A percentile compares a stretch with the other conserved stretches of the same genome.
Evolutionary conservation across 2,888 invertebrate species (phyloP).

Genomic region (Drosophila neutralis): DNA sequence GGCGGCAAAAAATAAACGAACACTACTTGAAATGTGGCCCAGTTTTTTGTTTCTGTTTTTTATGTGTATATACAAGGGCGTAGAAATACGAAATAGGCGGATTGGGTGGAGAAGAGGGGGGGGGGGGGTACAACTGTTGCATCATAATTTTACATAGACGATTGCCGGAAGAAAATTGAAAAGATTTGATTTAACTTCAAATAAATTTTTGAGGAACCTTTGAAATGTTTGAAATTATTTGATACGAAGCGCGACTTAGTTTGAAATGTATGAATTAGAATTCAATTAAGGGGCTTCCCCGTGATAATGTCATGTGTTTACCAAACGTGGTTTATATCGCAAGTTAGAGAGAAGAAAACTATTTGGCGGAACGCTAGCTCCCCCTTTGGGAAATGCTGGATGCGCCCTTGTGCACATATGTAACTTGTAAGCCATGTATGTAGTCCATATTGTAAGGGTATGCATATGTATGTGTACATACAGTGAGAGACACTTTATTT

Average conservation of each 20-base stretch:
- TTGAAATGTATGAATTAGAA: not conserved
- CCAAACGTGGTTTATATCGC: not conserved
- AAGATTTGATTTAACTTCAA: not conserved
- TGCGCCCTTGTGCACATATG: not conserved
- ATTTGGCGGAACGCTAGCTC: no score
- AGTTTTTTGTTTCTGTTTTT: conserved; percentile 7
- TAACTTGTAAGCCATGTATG: conserved; percentile 15
- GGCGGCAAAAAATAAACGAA: conserved; percentile 27
- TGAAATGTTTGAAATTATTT: not conserved
- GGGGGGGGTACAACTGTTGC: not conserved
- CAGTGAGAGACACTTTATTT: no score
- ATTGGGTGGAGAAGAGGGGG: not conserved
- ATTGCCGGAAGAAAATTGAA: not conserved
- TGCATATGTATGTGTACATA: not conserved
- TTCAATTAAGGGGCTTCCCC: not conserved
- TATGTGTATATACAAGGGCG: not conserved
- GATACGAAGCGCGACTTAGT: not conserved
- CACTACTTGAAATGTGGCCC: conserved; percentile 23
- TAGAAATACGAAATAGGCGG: not conserved
- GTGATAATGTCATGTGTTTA: not conserved
- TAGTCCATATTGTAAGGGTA: not conserved
- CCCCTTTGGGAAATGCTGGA: not conserved
- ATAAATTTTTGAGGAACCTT: not conserved
- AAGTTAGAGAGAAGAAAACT: not conserved
- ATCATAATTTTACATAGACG: not conserved